These are phyloP conservation scores for Picus viridis DNA, from an alignment of 2,797 vertebrate genomes.

Conservation along the genomic window DNA sequence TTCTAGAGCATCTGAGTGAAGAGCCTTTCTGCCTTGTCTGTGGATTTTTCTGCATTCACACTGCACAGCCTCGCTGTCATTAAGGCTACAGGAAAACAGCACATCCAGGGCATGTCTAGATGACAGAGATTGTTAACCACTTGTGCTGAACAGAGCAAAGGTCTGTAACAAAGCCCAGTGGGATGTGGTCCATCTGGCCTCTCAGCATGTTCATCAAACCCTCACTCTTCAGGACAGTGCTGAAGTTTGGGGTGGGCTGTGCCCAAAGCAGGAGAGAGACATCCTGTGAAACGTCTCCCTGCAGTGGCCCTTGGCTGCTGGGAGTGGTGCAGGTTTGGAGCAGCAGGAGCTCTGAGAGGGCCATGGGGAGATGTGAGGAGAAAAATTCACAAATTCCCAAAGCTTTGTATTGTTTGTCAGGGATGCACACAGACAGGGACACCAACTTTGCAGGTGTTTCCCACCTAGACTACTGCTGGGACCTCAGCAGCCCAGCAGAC, in stretches of 20 bases:
- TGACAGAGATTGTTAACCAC: slow-evolving; percentile 7
- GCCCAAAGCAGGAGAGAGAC: not conserved
- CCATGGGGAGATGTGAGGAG: fast-evolving
- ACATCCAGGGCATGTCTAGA: slow-evolving; percentile 1
- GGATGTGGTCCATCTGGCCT: slow-evolving; percentile 20
- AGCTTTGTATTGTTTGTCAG: fast-evolving
- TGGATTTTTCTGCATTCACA: slow-evolving; percentile 24
- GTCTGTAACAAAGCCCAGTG: not conserved
- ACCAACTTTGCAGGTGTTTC: not conserved
- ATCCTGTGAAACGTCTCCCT: not conserved
- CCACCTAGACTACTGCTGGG: not conserved
- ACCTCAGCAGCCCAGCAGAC: not conserved
- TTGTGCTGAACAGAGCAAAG: slow-evolving; percentile 29
- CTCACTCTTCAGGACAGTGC: not conserved
- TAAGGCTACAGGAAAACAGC: slow-evolving; percentile 30
- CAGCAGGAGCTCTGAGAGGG: not conserved
- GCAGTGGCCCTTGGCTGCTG: not conserved
- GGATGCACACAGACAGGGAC: not conserved
- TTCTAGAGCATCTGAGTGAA: not conserved
- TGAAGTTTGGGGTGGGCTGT: not conserved
- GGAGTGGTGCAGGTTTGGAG: not conserved
- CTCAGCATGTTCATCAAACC: not conserved
- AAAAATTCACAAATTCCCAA: not conserved
- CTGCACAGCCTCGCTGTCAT: not conserved
- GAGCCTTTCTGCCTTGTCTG: not conserved